These are phyloP conservation scores for Athalia rosae DNA, from an alignment of 2,888 invertebrate genomes.

Conservation along the genomic window DNA sequence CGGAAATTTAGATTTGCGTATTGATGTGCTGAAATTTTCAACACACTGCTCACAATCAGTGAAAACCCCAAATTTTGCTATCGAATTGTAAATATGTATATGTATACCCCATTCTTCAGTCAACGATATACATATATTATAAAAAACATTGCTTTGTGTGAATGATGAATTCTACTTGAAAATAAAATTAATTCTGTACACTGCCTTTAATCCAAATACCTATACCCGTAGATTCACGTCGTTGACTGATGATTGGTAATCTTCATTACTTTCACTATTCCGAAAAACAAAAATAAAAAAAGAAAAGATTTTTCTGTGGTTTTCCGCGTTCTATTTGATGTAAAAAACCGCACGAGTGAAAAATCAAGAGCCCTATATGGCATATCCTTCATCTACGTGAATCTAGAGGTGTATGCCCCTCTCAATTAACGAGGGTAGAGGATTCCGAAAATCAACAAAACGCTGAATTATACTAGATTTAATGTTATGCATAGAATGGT, in stretches of 20 bases:
- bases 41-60: too few species aligned
- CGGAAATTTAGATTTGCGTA: background rate
- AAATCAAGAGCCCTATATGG: too few species aligned
- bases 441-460: slow-evolving; percentile 37
- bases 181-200: slow-evolving; percentile 41
- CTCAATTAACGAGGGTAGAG: slow-evolving; percentile 25
- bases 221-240: too few species aligned
- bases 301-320: too few species aligned
- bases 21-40: background rate
- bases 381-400: too few species aligned
- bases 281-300: too few species aligned
- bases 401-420: too few species aligned
- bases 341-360: too few species aligned
- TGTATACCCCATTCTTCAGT: background rate
- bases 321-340: too few species aligned
- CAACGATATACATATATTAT: background rate
- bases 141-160: background rate
- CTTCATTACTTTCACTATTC: too few species aligned
- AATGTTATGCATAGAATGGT: background rate
- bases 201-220: slow-evolving; percentile 17
- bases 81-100: background rate
- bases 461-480: slow-evolving; percentile 30
- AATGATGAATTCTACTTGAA: slow-evolving; percentile 5
- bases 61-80: too few species aligned
- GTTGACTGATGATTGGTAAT: too few species aligned